Evolutionary conservation across 2,888 invertebrate genomes (phyloP).

Genomic region (Stenodera caucasica): DNA sequence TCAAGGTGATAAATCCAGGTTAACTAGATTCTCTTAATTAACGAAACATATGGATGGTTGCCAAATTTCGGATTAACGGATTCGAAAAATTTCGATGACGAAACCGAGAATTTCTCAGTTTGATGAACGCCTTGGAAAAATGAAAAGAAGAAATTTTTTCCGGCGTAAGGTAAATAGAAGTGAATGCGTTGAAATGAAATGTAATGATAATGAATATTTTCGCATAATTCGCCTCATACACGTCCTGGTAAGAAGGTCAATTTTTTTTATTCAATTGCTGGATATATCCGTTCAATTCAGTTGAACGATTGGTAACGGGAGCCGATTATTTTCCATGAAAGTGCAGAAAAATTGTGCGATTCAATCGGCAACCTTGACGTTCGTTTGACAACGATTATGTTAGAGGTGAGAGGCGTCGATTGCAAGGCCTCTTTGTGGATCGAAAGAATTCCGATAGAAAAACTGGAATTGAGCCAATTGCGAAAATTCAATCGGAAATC

Average conservation of each 20-base stretch:
- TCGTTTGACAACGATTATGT: constrained; percentile 15
- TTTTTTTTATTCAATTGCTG: background rate
- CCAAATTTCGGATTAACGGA: background rate
- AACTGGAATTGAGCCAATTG: background rate
- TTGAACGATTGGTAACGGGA: constrained; percentile 14
- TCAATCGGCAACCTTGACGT: constrained; percentile 19
- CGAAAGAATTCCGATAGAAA: background rate
- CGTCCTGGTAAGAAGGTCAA: constrained; percentile 20
- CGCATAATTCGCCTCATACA: background rate
- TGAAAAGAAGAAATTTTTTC: no score
- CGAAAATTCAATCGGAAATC: background rate
- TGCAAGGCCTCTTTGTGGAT: constrained; percentile 16
- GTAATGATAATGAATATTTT: background rate
- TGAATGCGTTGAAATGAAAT: background rate
- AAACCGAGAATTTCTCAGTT: no score
- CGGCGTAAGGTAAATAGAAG: no score
- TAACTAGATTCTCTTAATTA: background rate
- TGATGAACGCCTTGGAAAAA: no score
- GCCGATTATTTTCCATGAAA: constrained; percentile 21
- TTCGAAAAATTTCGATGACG: background rate
- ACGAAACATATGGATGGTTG: background rate
- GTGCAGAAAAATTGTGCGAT: constrained; percentile 18
- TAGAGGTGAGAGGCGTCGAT: constrained; percentile 21
- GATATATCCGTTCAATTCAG: no score
- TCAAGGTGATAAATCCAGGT: constrained; percentile 1